Evolutionary conservation across 2,797 vertebrate genomes (phyloP).

Genomic region (Malacoctenus gilli): DNA sequence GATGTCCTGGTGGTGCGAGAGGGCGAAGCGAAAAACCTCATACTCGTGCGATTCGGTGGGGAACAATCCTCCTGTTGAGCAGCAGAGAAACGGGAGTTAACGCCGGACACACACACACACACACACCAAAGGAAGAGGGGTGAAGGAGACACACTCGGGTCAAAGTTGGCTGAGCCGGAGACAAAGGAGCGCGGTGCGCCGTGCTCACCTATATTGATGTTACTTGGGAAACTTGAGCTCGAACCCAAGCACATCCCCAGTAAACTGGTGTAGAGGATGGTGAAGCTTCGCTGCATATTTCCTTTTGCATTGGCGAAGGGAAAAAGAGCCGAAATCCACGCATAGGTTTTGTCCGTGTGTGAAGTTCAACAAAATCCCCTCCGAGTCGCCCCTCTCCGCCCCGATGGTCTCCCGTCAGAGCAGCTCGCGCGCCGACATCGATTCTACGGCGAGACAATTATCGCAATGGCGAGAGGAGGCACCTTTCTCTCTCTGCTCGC

Average conservation of each 20-base stretch:
- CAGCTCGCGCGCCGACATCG: slow-evolving; percentile 63
- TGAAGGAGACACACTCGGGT: not conserved
- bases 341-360: slow-evolving; percentile 86
- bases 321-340: slow-evolving; percentile 88
- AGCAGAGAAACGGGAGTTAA: slow-evolving; percentile 59
- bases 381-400: slow-evolving; percentile 67
- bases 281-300: slow-evolving; percentile 99
- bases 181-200: slow-evolving; percentile 41
- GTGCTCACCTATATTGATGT: slow-evolving; percentile 98
- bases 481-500: slow-evolving; percentile 55
- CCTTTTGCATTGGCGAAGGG: slow-evolving; percentile 98
- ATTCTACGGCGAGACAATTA: slow-evolving; percentile 57
- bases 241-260: slow-evolving; percentile 97
- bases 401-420: slow-evolving; percentile 82
- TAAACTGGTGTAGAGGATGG: slow-evolving; percentile 98
- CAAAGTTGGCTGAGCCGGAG: slow-evolving; percentile 23
- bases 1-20: slow-evolving; percentile 96
- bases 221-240: slow-evolving; percentile 99
- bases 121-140: not conserved
- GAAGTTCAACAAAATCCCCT: slow-evolving; percentile 67
- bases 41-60: slow-evolving; percentile 97
- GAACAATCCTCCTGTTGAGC: slow-evolving; percentile 93
- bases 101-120: slow-evolving; percentile 7
- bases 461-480: slow-evolving; percentile 77
- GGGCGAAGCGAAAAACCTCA: slow-evolving; percentile 97